These are phyloP conservation scores for Vombatus ursinus DNA, from an alignment of 2,113 vertebrate genomes.

Conservation along the genomic window DNA sequence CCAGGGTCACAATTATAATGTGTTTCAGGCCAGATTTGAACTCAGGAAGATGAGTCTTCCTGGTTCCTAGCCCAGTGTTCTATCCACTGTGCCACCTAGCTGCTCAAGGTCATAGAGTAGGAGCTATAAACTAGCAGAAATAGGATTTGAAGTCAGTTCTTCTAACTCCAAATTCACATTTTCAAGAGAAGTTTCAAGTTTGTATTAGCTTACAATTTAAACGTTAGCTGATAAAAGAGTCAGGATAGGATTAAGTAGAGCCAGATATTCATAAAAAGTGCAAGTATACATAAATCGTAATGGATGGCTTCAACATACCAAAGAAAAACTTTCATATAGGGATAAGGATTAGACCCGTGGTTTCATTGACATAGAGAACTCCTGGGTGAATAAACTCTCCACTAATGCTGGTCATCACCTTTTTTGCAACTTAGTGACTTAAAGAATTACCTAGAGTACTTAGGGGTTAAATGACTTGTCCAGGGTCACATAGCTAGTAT, in stretches of 20 bases:
- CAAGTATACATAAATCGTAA: not conserved
- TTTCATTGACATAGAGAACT: not conserved
- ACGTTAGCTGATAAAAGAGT: constrained; percentile 6
- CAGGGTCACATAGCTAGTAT: not conserved
- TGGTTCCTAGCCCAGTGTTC: no score
- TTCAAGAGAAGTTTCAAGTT: not conserved
- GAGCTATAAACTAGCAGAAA: not conserved
- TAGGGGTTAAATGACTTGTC: not conserved
- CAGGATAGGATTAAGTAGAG: not conserved
- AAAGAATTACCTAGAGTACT: not conserved
- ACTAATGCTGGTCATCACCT: not conserved
- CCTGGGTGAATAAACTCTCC: not conserved
- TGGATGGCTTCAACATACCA: not conserved
- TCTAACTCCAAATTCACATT: not conserved
- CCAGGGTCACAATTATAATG: no score
- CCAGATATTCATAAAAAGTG: not conserved
- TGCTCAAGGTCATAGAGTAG: not conserved
- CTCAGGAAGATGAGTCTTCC: no score
- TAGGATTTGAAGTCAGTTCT: not conserved
- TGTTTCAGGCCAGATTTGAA: no score
- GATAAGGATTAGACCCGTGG: not conserved
- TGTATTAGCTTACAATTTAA: not conserved
- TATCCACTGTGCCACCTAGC: no score
- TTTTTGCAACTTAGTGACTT: not conserved
- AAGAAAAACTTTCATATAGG: not conserved